phyloP scores from a whole-genome alignment of 2,888 invertebrate genomes.

The Leptogaster cylindrica region DNA sequence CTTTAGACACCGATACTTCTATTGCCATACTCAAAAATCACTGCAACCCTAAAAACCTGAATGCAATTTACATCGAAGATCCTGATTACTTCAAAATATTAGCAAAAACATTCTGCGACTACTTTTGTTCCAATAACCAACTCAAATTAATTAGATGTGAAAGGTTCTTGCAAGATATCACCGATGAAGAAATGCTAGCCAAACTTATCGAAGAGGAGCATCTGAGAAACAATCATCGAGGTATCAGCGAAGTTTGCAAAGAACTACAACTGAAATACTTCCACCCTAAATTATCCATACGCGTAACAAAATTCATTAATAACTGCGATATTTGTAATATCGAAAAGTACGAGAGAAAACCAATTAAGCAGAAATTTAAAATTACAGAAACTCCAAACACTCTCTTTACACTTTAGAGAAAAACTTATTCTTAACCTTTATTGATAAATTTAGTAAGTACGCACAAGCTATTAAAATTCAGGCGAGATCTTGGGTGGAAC shows the following conservation, averaged over 20 bases:
- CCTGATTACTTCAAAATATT: too few relatives aligned
- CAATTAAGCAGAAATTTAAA: constrained; percentile 16
- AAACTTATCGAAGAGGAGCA: not conserved
- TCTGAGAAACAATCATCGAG: not conserved
- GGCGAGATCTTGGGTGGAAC: constrained; percentile 5
- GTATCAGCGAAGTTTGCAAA: not conserved
- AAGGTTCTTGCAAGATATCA: not conserved
- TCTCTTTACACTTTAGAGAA: not conserved
- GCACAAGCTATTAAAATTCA: constrained; percentile 13
- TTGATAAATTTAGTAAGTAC: constrained; percentile 30
- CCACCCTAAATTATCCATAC: constrained; percentile 3
- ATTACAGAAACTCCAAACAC: constrained; percentile 21
- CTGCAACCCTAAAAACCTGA: too few relatives aligned
- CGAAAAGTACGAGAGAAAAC: constrained; percentile 1
- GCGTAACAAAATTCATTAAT: constrained; percentile 9
- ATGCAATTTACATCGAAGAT: too few relatives aligned
- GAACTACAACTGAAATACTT: not conserved
- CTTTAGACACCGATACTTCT: too few relatives aligned
- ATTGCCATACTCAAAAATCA: too few relatives aligned
- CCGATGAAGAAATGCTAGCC: not conserved
- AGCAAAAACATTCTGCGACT: too few relatives aligned
- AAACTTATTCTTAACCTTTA: constrained; percentile 12
- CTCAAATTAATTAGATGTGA: too few relatives aligned
- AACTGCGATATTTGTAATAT: constrained; percentile 12
- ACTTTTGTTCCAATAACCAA: too few relatives aligned